A percentile compares a stretch with the other conserved stretches of the same genome.
These are phyloP conservation scores for Sinopyrophorus schimmeli DNA, from an alignment of 2,888 invertebrate species.

Conservation along the genomic window DNA sequence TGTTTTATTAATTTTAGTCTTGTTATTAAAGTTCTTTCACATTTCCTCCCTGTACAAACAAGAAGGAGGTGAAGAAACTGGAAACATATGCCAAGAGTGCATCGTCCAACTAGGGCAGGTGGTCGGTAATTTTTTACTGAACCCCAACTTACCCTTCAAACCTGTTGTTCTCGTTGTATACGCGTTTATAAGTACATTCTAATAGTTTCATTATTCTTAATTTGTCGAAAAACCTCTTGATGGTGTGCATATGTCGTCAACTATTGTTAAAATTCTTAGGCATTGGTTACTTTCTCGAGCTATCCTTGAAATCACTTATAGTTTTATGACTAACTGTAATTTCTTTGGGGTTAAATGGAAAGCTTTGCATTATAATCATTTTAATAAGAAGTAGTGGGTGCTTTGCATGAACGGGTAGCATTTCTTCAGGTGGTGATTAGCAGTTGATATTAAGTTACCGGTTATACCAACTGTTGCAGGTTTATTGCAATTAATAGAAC, in stretches of 20 bases:
- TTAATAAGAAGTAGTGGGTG: background rate
- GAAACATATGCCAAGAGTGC: conserved; percentile 45
- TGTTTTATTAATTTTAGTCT: conserved; percentile 41
- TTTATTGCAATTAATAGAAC: conserved; percentile 34
- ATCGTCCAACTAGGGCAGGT: conserved; percentile 41
- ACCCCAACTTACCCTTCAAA: conserved; percentile 35
- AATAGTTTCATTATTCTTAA: conserved; percentile 38
- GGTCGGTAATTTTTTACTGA: conserved; percentile 38
- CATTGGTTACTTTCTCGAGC: conserved; percentile 11
- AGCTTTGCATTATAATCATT: background rate
- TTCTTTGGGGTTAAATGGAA: background rate
- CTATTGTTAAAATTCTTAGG: conserved; percentile 18
- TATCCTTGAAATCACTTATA: conserved; percentile 3
- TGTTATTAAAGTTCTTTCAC: conserved; percentile 37
- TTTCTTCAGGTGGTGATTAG: conserved; percentile 20
- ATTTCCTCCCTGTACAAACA: conserved; percentile 36
- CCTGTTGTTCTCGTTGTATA: conserved; percentile 35
- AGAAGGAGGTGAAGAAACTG: conserved; percentile 44
- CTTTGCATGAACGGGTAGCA: background rate
- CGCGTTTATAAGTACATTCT: conserved; percentile 33
- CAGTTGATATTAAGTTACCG: conserved; percentile 38
- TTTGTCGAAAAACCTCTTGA: conserved; percentile 33
- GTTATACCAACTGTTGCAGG: conserved; percentile 46
- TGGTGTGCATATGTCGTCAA: conserved; percentile 28
- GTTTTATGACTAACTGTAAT: background rate